Percentiles rank a stretch among this genome's conserved stretches.
phyloP scores from a whole-genome alignment of 2,888 invertebrate species.

The Xestia ashworthii region DNA sequence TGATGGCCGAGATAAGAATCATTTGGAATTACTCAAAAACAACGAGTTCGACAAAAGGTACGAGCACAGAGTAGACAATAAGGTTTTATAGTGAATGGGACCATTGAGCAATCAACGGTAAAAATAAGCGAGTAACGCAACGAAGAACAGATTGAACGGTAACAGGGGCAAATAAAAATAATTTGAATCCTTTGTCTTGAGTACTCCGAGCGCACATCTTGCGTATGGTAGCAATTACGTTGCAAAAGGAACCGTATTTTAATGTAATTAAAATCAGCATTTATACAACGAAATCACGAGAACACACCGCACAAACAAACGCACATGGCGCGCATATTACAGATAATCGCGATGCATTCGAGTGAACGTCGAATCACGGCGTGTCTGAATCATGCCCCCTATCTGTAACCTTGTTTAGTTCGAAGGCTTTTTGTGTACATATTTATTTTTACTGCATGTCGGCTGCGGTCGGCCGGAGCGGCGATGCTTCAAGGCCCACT shows the following conservation, averaged over 20 bases:
- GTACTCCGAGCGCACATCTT: conserved; percentile 50
- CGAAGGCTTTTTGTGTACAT: conserved; percentile 76
- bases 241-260: conserved; percentile 64
- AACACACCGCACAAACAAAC: conserved; percentile 57
- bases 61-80: conserved; percentile 76
- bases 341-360: conserved; percentile 74
- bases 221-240: conserved; percentile 59
- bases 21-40: conserved; percentile 79
- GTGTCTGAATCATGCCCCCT: conserved; percentile 72
- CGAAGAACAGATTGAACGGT: conserved; percentile 71
- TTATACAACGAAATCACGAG: conserved; percentile 55
- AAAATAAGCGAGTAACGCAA: conserved; percentile 76
- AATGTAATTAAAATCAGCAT: conserved; percentile 69
- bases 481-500: conserved; percentile 81
- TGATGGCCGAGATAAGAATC: conserved; percentile 81
- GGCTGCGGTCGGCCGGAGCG: conserved; percentile 74
- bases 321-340: conserved; percentile 70
- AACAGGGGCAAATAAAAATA: conserved; percentile 67
- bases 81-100: conserved; percentile 74
- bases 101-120: conserved; percentile 79
- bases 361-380: conserved; percentile 76
- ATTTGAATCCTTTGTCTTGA: conserved; percentile 65
- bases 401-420: conserved; percentile 79
- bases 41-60: conserved; percentile 75
- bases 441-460: conserved; percentile 78